Base-by-base conservation (phyloP, 2,113 vertebrate genomes). In the Eudyptes chrysolophus region DNA sequence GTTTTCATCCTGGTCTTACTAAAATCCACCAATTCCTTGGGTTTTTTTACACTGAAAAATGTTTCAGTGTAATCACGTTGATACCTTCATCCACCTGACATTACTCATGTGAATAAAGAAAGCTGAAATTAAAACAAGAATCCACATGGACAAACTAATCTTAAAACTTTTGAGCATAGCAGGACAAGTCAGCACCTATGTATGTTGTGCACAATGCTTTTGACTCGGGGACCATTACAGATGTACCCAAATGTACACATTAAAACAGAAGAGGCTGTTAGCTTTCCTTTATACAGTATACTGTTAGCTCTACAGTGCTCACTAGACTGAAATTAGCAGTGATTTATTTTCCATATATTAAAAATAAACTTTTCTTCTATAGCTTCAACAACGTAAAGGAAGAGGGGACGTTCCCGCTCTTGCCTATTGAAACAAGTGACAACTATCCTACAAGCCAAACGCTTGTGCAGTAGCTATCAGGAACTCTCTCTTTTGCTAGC, bases 191-290 rank as follows among this genome's bases (percentile, higher is more conserved):
- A 38, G 80, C 62, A 20, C 15, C 51, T 19, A 4, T 2, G 57
- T 13, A 4, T 0, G 0, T 2, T 72, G 66, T 38, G 58, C 32
- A 16, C 2, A 0, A 2, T 25, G 62, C 49, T 58, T 72, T 17
- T 24, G 54, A 2, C 64, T n/a, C 44, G 1, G 36, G 29, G 38
- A 5, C 8, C 22, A 0, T 2, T n/a, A 38, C 19, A 22, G 38
- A 13, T 1, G 19, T 16, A 21, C 40, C 71, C 57, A 65, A 76
- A 14, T 5, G 52, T 20, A 10, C 55, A 17, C 27, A 1, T 1
- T 0, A 3, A 20, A 21, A 24, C 40, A 46, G 34, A 13, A 78
- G 34, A 34, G 30, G 19, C 64, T n/a, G 6, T 5, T n/a, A 14
- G 9, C 17, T 82, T 62, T 19, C 60, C 34, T 30, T 65, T 11